Conservation (phyloP, 2,113 vertebrate genomes). For the Lipophrys pholis region DNA sequence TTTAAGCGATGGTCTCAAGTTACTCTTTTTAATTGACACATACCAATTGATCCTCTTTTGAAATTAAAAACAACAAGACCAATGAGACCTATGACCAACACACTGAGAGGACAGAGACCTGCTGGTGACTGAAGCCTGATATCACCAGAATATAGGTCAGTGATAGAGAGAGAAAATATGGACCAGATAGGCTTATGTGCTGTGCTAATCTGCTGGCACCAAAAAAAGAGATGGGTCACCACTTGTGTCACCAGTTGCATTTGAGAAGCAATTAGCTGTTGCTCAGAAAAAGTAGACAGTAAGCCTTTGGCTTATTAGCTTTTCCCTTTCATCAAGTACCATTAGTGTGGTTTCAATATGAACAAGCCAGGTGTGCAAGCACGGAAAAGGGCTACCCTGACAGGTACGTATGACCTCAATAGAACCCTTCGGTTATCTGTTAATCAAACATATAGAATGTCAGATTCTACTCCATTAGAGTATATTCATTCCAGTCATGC, state of each 20-base stretch:
- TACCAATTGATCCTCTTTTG: not conserved
- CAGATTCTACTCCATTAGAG: slow-evolving; percentile 30
- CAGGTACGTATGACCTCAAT: slow-evolving; percentile 30
- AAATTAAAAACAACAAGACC: not conserved
- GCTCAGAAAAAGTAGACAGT: not conserved
- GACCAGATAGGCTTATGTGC: not conserved
- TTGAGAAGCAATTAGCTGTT: not conserved
- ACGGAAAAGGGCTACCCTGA: not conserved
- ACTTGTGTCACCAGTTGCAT: not conserved
- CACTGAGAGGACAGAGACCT: not conserved
- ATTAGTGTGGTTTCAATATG: not conserved
- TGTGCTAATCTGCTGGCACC: not conserved
- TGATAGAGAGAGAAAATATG: not conserved
- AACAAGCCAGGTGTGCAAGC: not conserved
- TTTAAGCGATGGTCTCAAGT: not conserved
- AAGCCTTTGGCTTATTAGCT: not conserved
- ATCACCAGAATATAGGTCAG: slow-evolving; percentile 37
- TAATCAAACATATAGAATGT: not conserved
- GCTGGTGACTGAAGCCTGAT: slow-evolving; percentile 5
- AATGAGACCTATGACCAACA: slow-evolving; percentile 1
- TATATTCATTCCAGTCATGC: slow-evolving; percentile 3
- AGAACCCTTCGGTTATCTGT: not conserved
- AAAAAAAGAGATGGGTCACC: not conserved
- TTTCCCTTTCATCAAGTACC: not conserved
- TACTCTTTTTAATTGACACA: slow-evolving; percentile 11